phyloP scores from a whole-genome alignment of 2,888 invertebrate species.

The Cosmia trapezina region DNA sequence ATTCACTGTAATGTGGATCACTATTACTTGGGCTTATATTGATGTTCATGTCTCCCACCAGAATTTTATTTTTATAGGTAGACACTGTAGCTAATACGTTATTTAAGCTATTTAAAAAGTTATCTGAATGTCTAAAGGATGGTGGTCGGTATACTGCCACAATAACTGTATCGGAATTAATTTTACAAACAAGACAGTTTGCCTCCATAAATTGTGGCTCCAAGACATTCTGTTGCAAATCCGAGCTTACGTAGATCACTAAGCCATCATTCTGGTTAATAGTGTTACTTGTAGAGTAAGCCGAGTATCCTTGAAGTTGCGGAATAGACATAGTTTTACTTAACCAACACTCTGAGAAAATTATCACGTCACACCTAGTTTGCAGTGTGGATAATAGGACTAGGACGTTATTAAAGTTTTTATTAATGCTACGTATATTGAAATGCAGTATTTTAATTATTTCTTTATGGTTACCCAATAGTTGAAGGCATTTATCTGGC shows the following conservation, averaged over 20 bases:
- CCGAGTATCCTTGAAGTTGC: neutral
- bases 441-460: neutral
- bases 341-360: neutral
- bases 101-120: conserved; percentile 9
- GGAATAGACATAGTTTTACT: neutral
- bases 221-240: neutral
- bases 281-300: neutral
- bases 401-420: neutral
- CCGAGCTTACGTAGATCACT: neutral
- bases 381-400: neutral
- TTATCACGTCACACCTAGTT: neutral
- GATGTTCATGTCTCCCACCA: neutral
- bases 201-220: conserved; percentile 2
- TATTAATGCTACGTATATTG: too few relatives aligned
- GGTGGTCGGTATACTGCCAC: conserved; percentile 3
- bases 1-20: conserved; percentile 4
- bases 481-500: neutral
- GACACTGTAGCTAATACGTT: neutral
- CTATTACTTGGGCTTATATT: conserved; percentile 4
- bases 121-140: conserved; percentile 1
- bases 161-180: neutral
- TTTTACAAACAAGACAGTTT: conserved; percentile 3
- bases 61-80: neutral
- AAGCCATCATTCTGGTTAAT: neutral
- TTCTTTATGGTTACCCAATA: neutral